Evolutionary conservation across 64 coral and sea anemone genomes (phyloP).

Genomic region (Pocillopora damicornis): DNA sequence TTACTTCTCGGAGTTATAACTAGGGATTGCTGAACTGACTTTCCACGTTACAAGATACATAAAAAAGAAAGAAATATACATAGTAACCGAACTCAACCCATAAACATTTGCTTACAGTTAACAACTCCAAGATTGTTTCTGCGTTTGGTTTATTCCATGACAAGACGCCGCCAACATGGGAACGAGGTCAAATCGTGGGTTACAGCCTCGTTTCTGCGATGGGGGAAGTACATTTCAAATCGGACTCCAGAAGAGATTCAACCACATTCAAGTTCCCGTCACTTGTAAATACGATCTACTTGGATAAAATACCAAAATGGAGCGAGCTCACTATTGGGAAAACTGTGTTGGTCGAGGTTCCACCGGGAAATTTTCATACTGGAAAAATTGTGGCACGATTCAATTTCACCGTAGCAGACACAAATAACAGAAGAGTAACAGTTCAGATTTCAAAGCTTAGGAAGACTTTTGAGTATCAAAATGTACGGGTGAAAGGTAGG

Average conservation of each 20-base stretch:
- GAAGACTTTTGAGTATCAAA: not conserved
- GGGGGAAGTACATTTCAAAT: not conserved
- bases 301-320: conserved; percentile 7
- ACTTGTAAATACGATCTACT: not conserved
- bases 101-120: not conserved
- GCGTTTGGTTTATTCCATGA: not conserved
- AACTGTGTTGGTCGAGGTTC: not conserved
- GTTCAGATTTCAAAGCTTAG: not conserved
- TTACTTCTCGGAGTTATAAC: too few species aligned
- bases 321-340: not conserved
- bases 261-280: not conserved
- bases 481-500: not conserved
- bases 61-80: too few species aligned
- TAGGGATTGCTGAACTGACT: too few species aligned
- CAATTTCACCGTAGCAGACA: not conserved
- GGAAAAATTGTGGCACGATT: not conserved
- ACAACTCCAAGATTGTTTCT: not conserved
- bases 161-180: not conserved
- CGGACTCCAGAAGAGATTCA: not conserved
- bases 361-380: not conserved
- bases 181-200: not conserved
- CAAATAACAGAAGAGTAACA: not conserved
- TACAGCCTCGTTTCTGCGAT: not conserved
- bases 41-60: too few species aligned
- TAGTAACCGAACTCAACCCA: too few species aligned